Evolutionary conservation across 2,888 invertebrate species (phyloP).

Genomic region (Aphrophora alni): DNA sequence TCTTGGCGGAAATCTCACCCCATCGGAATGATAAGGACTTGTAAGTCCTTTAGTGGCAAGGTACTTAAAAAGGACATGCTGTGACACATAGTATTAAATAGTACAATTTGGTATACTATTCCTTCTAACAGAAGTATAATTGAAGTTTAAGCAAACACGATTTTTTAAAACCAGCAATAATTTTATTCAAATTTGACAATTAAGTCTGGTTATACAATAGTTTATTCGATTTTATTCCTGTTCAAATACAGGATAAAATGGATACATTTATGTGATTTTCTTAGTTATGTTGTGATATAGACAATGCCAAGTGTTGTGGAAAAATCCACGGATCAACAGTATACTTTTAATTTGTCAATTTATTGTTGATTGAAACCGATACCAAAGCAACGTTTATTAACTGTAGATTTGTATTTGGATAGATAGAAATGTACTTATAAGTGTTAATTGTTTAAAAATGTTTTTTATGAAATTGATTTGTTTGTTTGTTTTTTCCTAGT

Average conservation of each 20-base stretch:
- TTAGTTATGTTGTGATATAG: background rate
- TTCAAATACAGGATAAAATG: no score
- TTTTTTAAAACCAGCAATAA: background rate
- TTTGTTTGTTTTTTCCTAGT: slow-evolving; percentile 4
- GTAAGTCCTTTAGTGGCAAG: no score
- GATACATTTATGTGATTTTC: background rate
- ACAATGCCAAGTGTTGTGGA: background rate
- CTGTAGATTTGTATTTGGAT: slow-evolving; percentile 34
- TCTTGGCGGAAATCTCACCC: slow-evolving; percentile 15
- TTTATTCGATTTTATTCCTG: background rate
- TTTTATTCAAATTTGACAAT: background rate
- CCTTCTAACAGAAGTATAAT: background rate
- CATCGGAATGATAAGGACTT: background rate
- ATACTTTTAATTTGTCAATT: slow-evolving; percentile 28
- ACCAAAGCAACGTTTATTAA: slow-evolving; percentile 43
- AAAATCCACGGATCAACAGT: background rate
- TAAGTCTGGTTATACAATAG: background rate
- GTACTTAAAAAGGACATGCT: no score
- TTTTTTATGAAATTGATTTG: slow-evolving; percentile 31
- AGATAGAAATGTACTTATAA: slow-evolving; percentile 30
- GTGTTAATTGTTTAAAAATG: slow-evolving; percentile 35
- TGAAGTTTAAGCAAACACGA: no score
- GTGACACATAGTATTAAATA: background rate
- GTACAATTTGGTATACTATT: slow-evolving; percentile 1
- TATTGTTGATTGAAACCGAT: slow-evolving; percentile 41